These are phyloP conservation scores for Calyptommatus sinebrachiatus DNA, from an alignment of 2,113 vertebrate genomes.

Conservation along the genomic window DNA sequence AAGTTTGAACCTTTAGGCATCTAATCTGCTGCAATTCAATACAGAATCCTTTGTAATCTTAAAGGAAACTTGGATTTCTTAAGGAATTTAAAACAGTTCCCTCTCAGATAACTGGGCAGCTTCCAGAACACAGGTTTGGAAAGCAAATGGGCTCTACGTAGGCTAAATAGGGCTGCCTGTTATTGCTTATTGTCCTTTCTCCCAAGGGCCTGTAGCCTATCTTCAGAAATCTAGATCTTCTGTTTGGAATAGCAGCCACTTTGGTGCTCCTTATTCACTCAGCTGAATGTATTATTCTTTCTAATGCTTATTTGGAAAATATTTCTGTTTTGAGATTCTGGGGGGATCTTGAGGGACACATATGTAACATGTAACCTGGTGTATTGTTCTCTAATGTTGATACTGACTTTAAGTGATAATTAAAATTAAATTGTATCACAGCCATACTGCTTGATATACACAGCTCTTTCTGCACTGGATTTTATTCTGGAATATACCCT, in stretches of 20 bases:
- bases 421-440: neutral
- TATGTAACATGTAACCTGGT: neutral
- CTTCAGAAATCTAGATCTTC: neutral
- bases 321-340: too few species aligned
- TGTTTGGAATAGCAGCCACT: too few species aligned
- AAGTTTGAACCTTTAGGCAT: neutral
- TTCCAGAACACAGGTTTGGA: neutral
- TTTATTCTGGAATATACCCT: too few species aligned
- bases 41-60: neutral
- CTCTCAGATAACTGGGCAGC: neutral
- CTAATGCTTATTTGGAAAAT: neutral
- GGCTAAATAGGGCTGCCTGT: rapidly evolving
- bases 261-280: neutral
- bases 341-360: too few species aligned
- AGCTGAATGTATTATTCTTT: slow-evolving; percentile 16
- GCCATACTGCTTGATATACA: neutral
- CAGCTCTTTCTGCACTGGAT: too few species aligned
- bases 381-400: neutral
- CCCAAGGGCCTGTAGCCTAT: neutral
- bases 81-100: neutral
- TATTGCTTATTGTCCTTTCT: neutral
- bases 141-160: neutral
- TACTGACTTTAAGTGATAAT: neutral
- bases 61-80: neutral
- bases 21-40: neutral